Base-by-base conservation (phyloP, 2,888 invertebrate species). In the Gymnoscelis rufifasciata region DNA sequence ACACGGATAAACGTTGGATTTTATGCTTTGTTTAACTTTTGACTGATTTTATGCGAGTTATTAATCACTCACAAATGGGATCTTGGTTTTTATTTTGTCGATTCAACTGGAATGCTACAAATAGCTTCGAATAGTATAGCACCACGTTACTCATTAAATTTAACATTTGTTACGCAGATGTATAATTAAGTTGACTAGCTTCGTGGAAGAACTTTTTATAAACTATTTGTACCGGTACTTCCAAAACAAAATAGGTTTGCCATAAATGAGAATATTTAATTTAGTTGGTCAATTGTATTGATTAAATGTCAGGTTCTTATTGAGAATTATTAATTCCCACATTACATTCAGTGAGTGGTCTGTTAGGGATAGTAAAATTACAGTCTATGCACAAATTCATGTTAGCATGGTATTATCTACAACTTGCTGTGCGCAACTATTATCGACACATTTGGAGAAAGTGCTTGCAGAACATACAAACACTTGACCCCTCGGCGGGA, bases 221-320 rank as follows among this genome's bases (percentile, higher is more conserved):
- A 8, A 7, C 4, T 26, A 47, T 43, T 40, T 28, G 15, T 19
- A 36, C 41, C 37, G 51, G 55, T 43, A 43, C 44, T 43, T 38
- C 64, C 68, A 68, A 69, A 68, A 62, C 59, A 56, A 63, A 63
- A 66, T 62, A 64, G 59, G 50, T 67, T 60, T 65, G 58, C 76
- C 75, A 71, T 79, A 79, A 77, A 82, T 76, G 76, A 75, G 72
- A 78, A 81, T 74, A 74, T 67, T 68, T 74, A 79, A 82, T 84
- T 83, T 82, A 83, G 81, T 81, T 79, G 79, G 82, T 82, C 78
- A 75, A 73, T 65, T 60, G 72, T 77, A 79, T 83, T 83, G 83
- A 83, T 83, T 83, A 84, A 82, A 82, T 78, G 77, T 83, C 83
- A 81, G 75, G 71, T 76, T 74, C 71, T 80, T 83, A 83, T 83